Conservation (phyloP, 2,797 vertebrate species). For the Liparis tanakae region DNA sequence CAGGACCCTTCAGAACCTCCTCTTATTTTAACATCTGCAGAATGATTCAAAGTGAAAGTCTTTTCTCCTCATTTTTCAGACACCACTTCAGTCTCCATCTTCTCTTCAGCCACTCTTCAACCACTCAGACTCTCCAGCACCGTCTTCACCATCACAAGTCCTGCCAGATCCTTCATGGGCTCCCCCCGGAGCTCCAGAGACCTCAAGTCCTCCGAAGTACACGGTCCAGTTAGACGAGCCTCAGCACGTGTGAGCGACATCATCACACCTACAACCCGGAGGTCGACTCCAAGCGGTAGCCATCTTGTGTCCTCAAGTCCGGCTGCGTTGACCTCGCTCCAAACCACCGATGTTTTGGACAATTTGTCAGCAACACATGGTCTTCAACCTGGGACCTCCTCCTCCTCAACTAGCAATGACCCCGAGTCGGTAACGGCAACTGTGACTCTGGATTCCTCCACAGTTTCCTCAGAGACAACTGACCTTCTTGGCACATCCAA, state of each 20-base stretch:
- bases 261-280: conserved; percentile 51
- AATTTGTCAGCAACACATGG: neutral
- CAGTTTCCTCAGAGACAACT: conserved; percentile 9
- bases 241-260: conserved; percentile 17
- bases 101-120: conserved; percentile 42
- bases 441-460: conserved; percentile 11
- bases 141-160: neutral
- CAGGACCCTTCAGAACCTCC: no score
- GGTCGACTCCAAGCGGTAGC: conserved; percentile 19
- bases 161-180: neutral
- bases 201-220: neutral
- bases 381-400: neutral
- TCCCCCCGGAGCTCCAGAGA: conserved; percentile 17
- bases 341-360: neutral
- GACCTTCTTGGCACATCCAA: neutral
- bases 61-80: conserved; percentile 53
- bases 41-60: neutral
- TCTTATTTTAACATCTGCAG: neutral
- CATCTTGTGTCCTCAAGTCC: conserved; percentile 1
- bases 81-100: conserved; percentile 36
- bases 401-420: neutral
- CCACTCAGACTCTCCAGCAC: conserved; percentile 16
- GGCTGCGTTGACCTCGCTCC: neutral
- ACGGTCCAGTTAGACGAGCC: neutral
- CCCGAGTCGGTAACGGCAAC: neutral